phyloP scores from a whole-genome alignment of 2,888 invertebrate genomes.

The Drosophila suboccidentalis region DNA sequence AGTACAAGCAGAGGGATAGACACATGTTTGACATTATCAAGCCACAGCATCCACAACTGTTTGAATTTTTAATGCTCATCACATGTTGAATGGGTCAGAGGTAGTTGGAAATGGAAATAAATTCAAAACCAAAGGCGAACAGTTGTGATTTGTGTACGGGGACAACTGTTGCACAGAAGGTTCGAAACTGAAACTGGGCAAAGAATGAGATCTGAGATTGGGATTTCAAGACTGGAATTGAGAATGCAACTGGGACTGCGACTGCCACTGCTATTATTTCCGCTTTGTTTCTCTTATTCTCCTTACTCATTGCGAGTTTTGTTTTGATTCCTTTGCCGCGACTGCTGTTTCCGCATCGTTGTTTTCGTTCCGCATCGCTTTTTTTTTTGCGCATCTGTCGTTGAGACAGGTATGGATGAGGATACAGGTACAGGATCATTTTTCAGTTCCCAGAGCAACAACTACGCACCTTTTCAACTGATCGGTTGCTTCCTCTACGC shows the following conservation, averaged over 20 bases:
- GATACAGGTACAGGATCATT: constrained; percentile 31
- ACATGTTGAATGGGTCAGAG: constrained; percentile 44
- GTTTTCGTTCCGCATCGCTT: constrained; percentile 28
- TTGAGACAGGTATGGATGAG: constrained; percentile 64
- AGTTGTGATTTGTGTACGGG: constrained; percentile 68
- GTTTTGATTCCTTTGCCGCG: constrained; percentile 69
- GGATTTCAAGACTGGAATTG: constrained; percentile 32
- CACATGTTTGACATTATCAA: constrained; percentile 77
- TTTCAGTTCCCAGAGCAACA: constrained; percentile 34
- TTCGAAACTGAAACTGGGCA: constrained; percentile 18
- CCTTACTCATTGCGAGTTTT: constrained; percentile 48
- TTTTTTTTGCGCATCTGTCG: constrained; percentile 68
- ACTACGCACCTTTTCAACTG: constrained; percentile 58
- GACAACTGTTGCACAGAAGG: constrained; percentile 70
- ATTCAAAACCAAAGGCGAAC: constrained; percentile 65
- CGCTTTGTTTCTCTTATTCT: constrained; percentile 56
- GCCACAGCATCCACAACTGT: constrained; percentile 59
- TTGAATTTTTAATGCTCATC: constrained; percentile 62
- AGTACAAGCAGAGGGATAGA: constrained; percentile 36
- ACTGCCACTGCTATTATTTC: constrained; percentile 64
- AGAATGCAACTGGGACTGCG: constrained; percentile 13
- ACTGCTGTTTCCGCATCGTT: constrained; percentile 72
- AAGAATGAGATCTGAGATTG: constrained; percentile 19
- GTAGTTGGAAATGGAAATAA: constrained; percentile 65
- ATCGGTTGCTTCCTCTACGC: constrained; percentile 51